Conservation (phyloP, 2,888 invertebrate genomes). For the Carabus problematicus region DNA sequence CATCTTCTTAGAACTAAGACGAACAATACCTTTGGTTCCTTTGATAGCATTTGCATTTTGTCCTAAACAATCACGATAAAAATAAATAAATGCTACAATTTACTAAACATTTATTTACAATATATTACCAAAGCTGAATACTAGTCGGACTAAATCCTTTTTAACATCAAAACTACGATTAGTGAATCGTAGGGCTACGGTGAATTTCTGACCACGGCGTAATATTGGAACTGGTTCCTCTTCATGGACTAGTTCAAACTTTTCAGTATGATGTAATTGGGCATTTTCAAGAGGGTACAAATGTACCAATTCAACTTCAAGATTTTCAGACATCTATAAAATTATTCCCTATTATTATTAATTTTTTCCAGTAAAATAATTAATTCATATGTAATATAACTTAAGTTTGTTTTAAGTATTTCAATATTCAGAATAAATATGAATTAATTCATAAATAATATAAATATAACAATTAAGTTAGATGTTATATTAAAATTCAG, state of each 20-base stretch:
- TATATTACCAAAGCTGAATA: constrained; percentile 71
- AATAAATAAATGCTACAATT: constrained; percentile 16
- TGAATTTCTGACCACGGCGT: constrained; percentile 76
- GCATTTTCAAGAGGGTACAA: constrained; percentile 76
- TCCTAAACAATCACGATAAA: constrained; percentile 50
- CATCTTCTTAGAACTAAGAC: constrained; percentile 48
- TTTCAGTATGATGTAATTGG: constrained; percentile 70
- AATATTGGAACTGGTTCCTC: constrained; percentile 69
- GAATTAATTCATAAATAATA: no score
- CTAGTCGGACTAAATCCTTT: constrained; percentile 69
- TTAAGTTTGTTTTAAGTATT: not conserved
- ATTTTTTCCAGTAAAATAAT: not conserved
- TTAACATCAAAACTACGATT: constrained; percentile 66
- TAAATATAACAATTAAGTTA: not conserved
- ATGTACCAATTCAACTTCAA: constrained; percentile 67
- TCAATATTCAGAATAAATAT: not conserved
- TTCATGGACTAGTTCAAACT: constrained; percentile 73
- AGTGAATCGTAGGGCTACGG: constrained; percentile 69
- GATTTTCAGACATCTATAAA: constrained; percentile 57
- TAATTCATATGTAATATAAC: not conserved
- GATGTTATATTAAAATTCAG: no score
- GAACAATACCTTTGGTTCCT: constrained; percentile 63
- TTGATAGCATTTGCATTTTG: constrained; percentile 63
- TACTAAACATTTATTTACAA: not conserved
- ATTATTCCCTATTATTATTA: not conserved